A percentile compares a stretch with the other conserved stretches of the same genome.
These are phyloP conservation scores for Lasioglossum morio DNA, from an alignment of 2,888 invertebrate species.

Conservation along the genomic window DNA sequence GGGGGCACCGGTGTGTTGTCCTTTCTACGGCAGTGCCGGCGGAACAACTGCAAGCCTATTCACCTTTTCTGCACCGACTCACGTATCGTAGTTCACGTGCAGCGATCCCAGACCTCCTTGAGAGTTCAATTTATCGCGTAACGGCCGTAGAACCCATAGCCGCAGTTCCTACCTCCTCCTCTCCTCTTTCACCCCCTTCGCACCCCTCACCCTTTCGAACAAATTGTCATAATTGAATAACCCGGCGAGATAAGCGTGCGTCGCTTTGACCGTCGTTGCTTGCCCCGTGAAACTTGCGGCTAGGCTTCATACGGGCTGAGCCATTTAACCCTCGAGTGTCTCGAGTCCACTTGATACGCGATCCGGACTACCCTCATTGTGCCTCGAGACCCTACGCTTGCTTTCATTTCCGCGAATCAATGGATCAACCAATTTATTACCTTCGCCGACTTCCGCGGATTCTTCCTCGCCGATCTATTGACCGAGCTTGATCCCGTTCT, in stretches of 20 bases:
- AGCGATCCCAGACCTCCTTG: slow-evolving; percentile 69
- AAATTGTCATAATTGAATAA: slow-evolving; percentile 76
- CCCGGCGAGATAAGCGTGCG: slow-evolving; percentile 71
- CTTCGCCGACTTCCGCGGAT: neutral
- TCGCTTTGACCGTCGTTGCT: slow-evolving; percentile 61
- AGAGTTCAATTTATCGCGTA: slow-evolving; percentile 72
- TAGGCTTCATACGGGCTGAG: slow-evolving; percentile 67
- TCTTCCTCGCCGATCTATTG: neutral
- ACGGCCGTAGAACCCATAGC: slow-evolving; percentile 55
- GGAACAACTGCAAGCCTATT: slow-evolving; percentile 65
- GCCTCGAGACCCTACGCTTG: slow-evolving; percentile 23
- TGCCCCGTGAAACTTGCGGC: slow-evolving; percentile 34
- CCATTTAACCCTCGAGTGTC: slow-evolving; percentile 70
- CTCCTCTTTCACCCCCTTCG: neutral
- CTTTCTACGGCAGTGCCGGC: slow-evolving; percentile 49
- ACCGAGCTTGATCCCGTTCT: neutral
- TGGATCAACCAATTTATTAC: slow-evolving; percentile 55
- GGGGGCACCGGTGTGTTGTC: slow-evolving; percentile 52
- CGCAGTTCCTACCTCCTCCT: neutral
- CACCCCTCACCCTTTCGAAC: slow-evolving; percentile 8
- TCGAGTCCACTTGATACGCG: slow-evolving; percentile 68
- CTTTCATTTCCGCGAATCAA: slow-evolving; percentile 58
- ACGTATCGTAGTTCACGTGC: slow-evolving; percentile 55
- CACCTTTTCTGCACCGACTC: slow-evolving; percentile 67
- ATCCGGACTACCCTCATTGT: slow-evolving; percentile 47